Evolutionary conservation across 2,113 vertebrate genomes (phyloP), one percentile per base, ranked within the genome.

Genomic region (Pterocles burchelli): DNA sequence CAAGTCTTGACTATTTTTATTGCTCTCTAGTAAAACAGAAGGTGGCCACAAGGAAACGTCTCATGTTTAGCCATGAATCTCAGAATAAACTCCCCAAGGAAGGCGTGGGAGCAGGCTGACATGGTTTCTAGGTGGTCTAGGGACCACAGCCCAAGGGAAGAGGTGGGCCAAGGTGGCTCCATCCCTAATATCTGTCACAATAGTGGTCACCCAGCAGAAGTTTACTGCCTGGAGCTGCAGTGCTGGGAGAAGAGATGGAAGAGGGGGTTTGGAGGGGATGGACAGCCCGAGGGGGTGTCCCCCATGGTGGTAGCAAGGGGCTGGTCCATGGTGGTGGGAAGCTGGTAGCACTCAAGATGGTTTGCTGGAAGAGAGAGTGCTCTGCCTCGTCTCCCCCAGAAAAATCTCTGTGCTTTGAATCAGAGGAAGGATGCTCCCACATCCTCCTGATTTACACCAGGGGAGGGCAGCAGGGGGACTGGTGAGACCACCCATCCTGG

Each of bases 221-320:
- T 38, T 66, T 67, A 24, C 36, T 70, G 72, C 48, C 28, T 80
- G 15, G 22, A 43, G 31, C 43, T 66, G 46, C 1, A 0, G n/a
- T n/a, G 33, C 22, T 73, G 46, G 25, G 24, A 19, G 6, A 16
- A 28, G 33, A 65, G 51, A 28, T 67, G 31, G 66, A n/a, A 79
- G n/a, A 67, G 34, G 6, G 61, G 17, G 4, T 59, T 76, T 59
- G 46, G 80, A 89, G 26, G 12, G 22, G 54, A 61, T 80, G 36
- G 51, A 18, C 11, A 79, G 52, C 24, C 20, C 2, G 2, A 24
- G 28, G 12, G 66, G 17, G 8, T 52, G 22, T 2, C 45, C 13
- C 2, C 4, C 2, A 0, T 10, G 17, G 3, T n/a, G 25, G 24
- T 12, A 4, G 34, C 13, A 66, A 33, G 24, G 28, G 18, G 6